A percentile compares a stretch with the other conserved stretches of the same genome.
These are phyloP conservation scores for Apolygus lucorum DNA, from an alignment of 1,140 invertebrate genomes.

Conservation along the genomic window DNA sequence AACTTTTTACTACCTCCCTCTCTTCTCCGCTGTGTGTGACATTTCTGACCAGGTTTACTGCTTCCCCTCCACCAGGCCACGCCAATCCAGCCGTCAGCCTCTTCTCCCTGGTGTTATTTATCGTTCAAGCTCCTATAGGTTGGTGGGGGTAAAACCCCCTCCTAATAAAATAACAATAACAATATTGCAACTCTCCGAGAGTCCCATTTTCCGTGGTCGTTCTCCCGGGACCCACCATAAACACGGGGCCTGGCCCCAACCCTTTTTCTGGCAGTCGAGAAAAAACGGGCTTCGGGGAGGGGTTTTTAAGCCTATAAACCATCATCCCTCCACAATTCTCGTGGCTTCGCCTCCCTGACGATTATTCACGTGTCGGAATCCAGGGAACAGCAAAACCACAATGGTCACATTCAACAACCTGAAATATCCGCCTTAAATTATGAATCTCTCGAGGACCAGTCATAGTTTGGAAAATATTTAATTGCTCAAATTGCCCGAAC, in stretches of 20 bases:
- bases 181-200: slow-evolving; percentile 14
- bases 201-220: background rate
- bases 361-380: no score
- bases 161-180: slow-evolving; percentile 24
- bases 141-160: background rate
- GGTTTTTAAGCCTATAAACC: background rate
- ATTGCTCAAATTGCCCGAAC: no score
- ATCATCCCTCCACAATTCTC: no score
- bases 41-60: slow-evolving; percentile 22
- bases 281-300: background rate
- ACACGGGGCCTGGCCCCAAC: background rate
- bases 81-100: background rate
- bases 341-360: no score
- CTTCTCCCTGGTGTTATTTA: slow-evolving; percentile 12
- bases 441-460: no score
- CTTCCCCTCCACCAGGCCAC: background rate
- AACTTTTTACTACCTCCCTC: slow-evolving; percentile 20
- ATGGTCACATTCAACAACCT: no score
- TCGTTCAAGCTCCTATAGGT: background rate
- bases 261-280: background rate
- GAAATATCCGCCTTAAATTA: no score
- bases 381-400: no score
- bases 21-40: slow-evolving; percentile 12
- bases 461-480: no score
- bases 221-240: background rate